Conservation (phyloP, 2,888 invertebrate genomes). For the Pristionchus entomophagus region DNA sequence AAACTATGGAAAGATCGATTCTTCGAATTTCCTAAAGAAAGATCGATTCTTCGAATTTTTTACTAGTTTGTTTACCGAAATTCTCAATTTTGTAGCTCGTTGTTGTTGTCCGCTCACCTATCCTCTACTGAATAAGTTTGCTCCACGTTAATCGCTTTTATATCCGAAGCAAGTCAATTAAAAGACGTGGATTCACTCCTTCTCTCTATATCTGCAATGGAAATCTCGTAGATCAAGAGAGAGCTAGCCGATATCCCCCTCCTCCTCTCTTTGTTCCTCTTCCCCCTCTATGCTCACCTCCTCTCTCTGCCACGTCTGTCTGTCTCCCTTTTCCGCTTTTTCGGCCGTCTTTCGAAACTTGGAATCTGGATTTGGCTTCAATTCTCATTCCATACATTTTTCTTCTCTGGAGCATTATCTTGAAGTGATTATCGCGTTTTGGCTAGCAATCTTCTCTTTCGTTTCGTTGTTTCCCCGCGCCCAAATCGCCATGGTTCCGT, state of each 20-base stretch:
- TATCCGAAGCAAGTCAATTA: not conserved
- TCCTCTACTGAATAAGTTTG: not conserved
- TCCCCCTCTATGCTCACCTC: not conserved
- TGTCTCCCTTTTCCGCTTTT: not conserved
- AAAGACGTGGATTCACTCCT: not conserved
- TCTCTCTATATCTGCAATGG: not conserved
- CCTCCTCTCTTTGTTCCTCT: not conserved
- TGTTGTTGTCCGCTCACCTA: not conserved
- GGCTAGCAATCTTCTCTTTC: not conserved
- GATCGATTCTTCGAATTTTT: too few relatives aligned
- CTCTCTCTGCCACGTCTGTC: slow-evolving; percentile 9
- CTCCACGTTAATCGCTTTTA: not conserved
- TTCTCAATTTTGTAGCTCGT: not conserved
- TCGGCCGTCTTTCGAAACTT: not conserved
- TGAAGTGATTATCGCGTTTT: too few relatives aligned
- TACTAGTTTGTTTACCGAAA: not conserved
- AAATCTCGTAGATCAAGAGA: slow-evolving; percentile 18
- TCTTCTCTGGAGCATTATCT: not conserved
- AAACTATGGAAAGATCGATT: too few relatives aligned
- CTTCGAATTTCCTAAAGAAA: too few relatives aligned
- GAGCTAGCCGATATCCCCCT: slow-evolving; percentile 17
- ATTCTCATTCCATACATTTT: not conserved
- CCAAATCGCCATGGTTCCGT: slow-evolving; percentile 13
- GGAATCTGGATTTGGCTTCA: not conserved
- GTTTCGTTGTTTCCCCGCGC: not conserved